Evolutionary conservation across 2,113 vertebrate genomes (phyloP), one percentile per base, ranked within the genome.

Genomic region (Pedetes capensis): DNA sequence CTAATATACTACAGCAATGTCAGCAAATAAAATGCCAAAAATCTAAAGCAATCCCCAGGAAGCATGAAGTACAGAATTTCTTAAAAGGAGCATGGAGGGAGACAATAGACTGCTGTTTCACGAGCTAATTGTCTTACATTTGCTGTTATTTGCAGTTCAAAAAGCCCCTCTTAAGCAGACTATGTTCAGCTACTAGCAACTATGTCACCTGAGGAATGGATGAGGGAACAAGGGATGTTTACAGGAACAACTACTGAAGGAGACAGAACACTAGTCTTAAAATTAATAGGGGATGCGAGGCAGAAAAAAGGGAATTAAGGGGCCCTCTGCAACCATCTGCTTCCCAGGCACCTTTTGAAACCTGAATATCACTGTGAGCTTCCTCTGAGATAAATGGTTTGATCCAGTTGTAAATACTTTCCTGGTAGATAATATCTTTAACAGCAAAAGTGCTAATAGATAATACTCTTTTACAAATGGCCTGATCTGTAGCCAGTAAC

Each of bases 1-100:
- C 53, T 47, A 79, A 80, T 55, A 63, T 9, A 88, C 37, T 20
- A 55, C 32, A 55, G 47, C 5, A 71, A 96, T 49, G 32, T 71
- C 68, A 78, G 32, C 29, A 83, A 80, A 34, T 88, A 72, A 93
- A 94, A 87, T 75, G 83, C 23, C 44, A 82, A 87, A 87, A 83
- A 55, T 69, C 89, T 89, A 75, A 83, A 92, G 57, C 80, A 92
- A 81, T 47, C 32, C 42, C 32, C 20, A 61, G 12, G 23, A 37
- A 87, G 14, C 32, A 74, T 42, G 80, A 80, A 29, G 13, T 42
- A 74, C 8, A 91, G 51, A 82, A n/a, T 64, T 84, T 86, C 42
- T 3, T 55, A 76, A 85, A 79, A 49, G 18, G 29, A 39, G 23
- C 44, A 8, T 47, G 29, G 34, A 32, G 34, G 10, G 17, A 51